Evolutionary conservation across 2,888 invertebrate genomes (phyloP).

Genomic region (Drosophila austrosaltans): DNA sequence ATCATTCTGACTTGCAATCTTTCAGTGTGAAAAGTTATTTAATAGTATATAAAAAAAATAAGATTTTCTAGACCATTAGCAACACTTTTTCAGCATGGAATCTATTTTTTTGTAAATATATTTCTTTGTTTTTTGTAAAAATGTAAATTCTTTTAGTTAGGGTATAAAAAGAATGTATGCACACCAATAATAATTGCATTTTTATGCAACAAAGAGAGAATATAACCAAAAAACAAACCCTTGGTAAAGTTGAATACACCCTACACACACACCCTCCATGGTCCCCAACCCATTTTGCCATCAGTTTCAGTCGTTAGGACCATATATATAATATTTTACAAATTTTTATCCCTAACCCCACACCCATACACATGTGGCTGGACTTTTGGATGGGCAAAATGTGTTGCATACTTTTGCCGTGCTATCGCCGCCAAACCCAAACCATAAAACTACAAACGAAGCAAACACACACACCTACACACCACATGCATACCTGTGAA

Average conservation of each 20-base stretch:
- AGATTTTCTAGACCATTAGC: not conserved
- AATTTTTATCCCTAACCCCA: constrained; percentile 59
- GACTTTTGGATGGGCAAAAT: constrained; percentile 36
- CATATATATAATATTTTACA: constrained; percentile 64
- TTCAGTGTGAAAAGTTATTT: not conserved
- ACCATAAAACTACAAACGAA: constrained; percentile 6
- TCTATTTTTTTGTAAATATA: too few species aligned
- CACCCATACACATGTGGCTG: constrained; percentile 37
- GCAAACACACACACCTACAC: constrained; percentile 20
- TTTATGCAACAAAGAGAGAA: constrained; percentile 65
- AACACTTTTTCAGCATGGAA: too few species aligned
- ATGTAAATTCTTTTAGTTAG: constrained; percentile 25
- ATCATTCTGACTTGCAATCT: not conserved
- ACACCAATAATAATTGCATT: constrained; percentile 69
- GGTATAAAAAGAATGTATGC: constrained; percentile 29
- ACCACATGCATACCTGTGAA: constrained; percentile 45
- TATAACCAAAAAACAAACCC: constrained; percentile 7
- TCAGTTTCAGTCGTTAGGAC: not conserved
- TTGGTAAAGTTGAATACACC: not conserved
- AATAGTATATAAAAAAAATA: too few species aligned
- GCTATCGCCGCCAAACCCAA: constrained; percentile 26
- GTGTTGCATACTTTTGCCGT: constrained; percentile 46
- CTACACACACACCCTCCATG: too few species aligned
- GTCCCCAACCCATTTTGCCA: not conserved
- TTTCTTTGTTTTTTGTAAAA: not conserved